A percentile compares a stretch with the other conserved stretches of the same genome.
Conservation (phyloP, 1,140 invertebrate species). For the Ruditapes philippinarum region DNA sequence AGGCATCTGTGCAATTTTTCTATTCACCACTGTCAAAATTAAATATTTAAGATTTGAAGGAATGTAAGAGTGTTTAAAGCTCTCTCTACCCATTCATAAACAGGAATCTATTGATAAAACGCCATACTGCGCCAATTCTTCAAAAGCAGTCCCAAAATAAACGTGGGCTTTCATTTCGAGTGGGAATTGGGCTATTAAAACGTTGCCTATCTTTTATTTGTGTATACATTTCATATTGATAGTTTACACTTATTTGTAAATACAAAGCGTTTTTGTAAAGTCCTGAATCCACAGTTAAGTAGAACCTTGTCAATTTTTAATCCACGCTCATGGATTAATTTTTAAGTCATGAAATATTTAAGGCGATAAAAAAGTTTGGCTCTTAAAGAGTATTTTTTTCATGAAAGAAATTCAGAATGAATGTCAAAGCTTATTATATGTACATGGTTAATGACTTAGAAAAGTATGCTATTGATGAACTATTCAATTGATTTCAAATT, state of each 20-base stretch:
- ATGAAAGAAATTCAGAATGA: too few relatives aligned
- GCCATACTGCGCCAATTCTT: neutral
- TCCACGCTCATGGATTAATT: neutral
- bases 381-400: too few relatives aligned
- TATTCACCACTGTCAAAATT: slow-evolving; percentile 1
- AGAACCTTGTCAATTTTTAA: neutral
- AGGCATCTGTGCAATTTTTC: neutral
- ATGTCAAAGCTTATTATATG: too few relatives aligned
- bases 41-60: slow-evolving; percentile 17
- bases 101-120: neutral
- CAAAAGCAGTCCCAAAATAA: neutral
- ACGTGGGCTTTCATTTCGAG: neutral
- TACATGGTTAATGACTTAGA: too few relatives aligned
- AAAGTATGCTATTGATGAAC: too few relatives aligned
- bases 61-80: neutral
- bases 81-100: slow-evolving; percentile 12
- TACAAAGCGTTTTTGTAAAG: neutral
- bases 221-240: neutral
- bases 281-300: too few relatives aligned
- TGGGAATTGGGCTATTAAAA: neutral
- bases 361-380: too few relatives aligned
- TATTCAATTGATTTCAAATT: too few relatives aligned
- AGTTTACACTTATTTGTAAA: slow-evolving; percentile 12
- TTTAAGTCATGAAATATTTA: too few relatives aligned
- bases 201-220: neutral